phyloP scores from a whole-genome alignment of 2,797 vertebrate species.

The Pseudocheirus occidentalis region DNA sequence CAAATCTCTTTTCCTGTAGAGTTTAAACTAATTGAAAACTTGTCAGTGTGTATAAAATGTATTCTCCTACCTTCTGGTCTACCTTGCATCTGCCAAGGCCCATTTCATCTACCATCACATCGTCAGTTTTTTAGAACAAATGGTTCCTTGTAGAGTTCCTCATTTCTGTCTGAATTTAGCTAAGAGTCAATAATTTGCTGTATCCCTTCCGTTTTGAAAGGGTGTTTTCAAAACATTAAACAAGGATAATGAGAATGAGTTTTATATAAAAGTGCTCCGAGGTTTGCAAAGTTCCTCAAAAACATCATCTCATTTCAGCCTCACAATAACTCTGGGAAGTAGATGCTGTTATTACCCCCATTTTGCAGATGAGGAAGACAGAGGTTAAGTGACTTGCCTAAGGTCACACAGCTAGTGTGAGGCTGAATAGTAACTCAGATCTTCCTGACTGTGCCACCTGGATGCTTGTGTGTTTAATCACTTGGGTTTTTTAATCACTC shows the following conservation, averaged over 20 bases:
- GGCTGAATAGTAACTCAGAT: background rate
- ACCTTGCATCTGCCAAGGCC: constrained; percentile 28
- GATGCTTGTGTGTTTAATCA: background rate
- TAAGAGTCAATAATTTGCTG: background rate
- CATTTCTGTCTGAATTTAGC: background rate
- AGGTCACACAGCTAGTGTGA: background rate
- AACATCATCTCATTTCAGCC: background rate
- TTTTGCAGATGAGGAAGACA: background rate
- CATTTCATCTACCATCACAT: background rate
- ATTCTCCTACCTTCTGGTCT: constrained; percentile 62
- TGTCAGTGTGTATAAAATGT: constrained; percentile 47
- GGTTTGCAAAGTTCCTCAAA: background rate
- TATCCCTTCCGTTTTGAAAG: constrained; percentile 5
- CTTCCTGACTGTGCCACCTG: background rate
- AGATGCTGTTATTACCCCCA: background rate
- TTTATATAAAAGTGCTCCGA: background rate
- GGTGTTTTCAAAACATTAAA: constrained; percentile 18
- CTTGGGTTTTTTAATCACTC: too few species aligned
- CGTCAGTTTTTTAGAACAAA: background rate
- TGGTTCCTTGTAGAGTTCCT: constrained; percentile 21
- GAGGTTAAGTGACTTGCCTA: background rate
- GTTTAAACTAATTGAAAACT: constrained; percentile 57
- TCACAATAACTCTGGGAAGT: background rate
- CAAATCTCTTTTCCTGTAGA: constrained; percentile 59
- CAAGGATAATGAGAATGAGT: background rate